Evolutionary conservation across 2,797 vertebrate species (phyloP).

Genomic region (Aldrovandia affinis): DNA sequence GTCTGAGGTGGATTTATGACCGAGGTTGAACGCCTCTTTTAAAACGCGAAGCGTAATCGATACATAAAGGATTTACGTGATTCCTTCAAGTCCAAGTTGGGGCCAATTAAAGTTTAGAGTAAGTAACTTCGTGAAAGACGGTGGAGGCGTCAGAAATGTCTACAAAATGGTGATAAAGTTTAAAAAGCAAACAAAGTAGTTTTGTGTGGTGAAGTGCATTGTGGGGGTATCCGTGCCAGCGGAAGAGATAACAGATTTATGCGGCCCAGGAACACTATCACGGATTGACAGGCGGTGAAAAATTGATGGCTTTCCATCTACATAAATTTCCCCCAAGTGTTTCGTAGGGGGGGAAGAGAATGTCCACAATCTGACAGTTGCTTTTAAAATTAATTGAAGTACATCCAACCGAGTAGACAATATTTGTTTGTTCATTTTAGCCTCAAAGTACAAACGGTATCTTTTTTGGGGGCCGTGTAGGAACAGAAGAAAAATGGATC

Average conservation of each 20-base stretch:
- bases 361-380: constrained; percentile 14
- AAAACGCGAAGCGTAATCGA: too few relatives aligned
- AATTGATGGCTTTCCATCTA: constrained; percentile 24
- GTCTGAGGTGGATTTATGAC: too few relatives aligned
- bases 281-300: constrained; percentile 22
- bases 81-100: not conserved
- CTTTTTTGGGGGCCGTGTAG: not conserved
- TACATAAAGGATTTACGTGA: not conserved
- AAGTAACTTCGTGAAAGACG: not conserved
- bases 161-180: not conserved
- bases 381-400: constrained; percentile 20
- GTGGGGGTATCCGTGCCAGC: not conserved
- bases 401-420: constrained; percentile 11
- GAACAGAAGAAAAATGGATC: not conserved
- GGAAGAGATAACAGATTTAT: not conserved
- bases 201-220: not conserved
- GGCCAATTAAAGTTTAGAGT: not conserved
- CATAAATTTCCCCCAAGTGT: not conserved
- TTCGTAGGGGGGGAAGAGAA: not conserved
- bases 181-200: not conserved
- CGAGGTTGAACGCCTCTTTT: too few relatives aligned
- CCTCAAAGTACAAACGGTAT: not conserved
- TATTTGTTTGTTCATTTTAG: not conserved
- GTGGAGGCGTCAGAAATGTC: too few relatives aligned
- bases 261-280: not conserved